These are phyloP conservation scores for Pristionchus mayeri DNA, from an alignment of 2,888 invertebrate species.

Conservation along the genomic window DNA sequence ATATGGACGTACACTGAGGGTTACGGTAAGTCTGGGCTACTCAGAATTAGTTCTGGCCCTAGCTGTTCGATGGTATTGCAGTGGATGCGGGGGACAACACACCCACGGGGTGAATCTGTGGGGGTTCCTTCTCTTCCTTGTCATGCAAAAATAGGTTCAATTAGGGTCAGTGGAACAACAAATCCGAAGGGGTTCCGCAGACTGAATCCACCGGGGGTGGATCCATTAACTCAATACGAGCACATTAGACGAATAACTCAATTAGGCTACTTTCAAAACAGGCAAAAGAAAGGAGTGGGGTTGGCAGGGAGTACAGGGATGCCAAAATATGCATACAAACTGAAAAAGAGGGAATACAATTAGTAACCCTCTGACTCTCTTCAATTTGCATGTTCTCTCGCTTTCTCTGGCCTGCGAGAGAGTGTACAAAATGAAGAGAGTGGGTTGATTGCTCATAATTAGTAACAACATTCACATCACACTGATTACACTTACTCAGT, in stretches of 20 bases:
- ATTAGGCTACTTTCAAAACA: conserved; percentile 23
- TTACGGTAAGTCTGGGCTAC: background rate
- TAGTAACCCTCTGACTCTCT: too few relatives aligned
- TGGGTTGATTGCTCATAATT: background rate
- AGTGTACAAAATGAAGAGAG: background rate
- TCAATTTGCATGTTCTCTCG: too few relatives aligned
- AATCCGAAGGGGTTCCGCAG: too few relatives aligned
- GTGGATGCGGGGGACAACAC: background rate
- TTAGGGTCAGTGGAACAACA: too few relatives aligned
- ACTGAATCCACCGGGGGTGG: too few relatives aligned
- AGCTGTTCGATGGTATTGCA: background rate
- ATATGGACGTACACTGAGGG: background rate
- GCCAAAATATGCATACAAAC: conserved; percentile 3
- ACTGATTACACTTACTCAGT: conserved; percentile 46
- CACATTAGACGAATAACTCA: too few relatives aligned
- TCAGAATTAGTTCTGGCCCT: background rate
- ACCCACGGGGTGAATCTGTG: background rate
- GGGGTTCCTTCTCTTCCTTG: background rate
- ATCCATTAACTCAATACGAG: background rate
- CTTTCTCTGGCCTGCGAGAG: background rate
- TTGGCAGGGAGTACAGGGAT: background rate
- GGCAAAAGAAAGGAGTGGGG: background rate
- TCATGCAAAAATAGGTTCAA: background rate
- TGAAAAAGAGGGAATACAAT: background rate
- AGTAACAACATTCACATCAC: conserved; percentile 20